Evolutionary conservation across 2,797 vertebrate genomes (phyloP).

Genomic region (Sebastes cheni): DNA sequence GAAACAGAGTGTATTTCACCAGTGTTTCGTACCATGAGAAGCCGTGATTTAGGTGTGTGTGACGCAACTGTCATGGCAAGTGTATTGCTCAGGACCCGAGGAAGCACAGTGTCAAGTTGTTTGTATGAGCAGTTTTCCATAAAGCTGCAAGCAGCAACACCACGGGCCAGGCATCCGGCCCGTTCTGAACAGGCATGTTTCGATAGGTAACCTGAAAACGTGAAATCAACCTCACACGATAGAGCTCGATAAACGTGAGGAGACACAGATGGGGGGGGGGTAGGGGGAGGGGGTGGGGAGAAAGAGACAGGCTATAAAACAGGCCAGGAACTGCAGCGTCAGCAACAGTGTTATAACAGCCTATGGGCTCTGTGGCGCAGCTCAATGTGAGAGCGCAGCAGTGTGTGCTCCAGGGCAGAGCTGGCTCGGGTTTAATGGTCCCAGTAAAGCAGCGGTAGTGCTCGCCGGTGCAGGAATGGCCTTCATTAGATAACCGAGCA

Average conservation of each 20-base stretch:
- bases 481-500: conserved; percentile 70
- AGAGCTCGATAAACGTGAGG: conserved; percentile 52
- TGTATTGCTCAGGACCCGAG: too few species aligned
- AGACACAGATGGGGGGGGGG: conserved; percentile 15
- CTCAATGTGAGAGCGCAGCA: conserved; percentile 47
- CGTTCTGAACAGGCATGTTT: not conserved
- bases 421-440: conserved; percentile 69
- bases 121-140: not conserved
- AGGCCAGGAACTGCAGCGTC: conserved; percentile 59
- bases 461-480: conserved; percentile 64
- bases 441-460: conserved; percentile 70
- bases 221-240: conserved; percentile 57
- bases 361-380: conserved; percentile 60
- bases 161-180: too few species aligned
- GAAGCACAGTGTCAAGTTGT: too few species aligned
- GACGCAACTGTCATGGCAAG: too few species aligned
- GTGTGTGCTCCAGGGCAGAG: conserved; percentile 59
- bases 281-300: not conserved
- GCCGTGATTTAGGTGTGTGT: too few species aligned
- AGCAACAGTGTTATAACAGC: conserved; percentile 49
- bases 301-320: conserved; percentile 56
- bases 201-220: not conserved
- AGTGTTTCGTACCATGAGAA: too few species aligned
- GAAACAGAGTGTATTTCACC: too few species aligned
- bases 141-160: too few species aligned